Percentiles rank a stretch among this genome's conserved stretches.
phyloP scores from a whole-genome alignment of 2,113 vertebrate species.

The Myotis yumanensis region DNA sequence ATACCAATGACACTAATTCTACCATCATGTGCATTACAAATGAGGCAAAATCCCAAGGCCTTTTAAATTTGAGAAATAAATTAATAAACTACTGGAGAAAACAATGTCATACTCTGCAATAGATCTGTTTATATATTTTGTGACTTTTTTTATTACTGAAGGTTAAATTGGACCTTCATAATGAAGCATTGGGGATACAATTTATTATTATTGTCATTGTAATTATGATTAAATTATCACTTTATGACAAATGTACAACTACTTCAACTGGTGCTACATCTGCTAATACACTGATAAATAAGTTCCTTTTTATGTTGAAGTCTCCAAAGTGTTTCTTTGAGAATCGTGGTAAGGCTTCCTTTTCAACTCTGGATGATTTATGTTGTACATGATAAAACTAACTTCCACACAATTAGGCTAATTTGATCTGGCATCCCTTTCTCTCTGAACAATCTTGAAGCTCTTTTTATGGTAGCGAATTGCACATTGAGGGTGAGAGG shows the following conservation, averaged over 20 bases:
- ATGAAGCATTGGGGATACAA: not conserved
- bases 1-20: not conserved
- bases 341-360: conserved; percentile 18
- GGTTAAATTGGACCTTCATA: not conserved
- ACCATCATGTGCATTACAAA: not conserved
- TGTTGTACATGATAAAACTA: conserved; percentile 32
- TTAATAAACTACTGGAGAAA: not conserved
- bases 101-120: not conserved
- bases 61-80: not conserved
- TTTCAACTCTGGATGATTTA: conserved; percentile 35
- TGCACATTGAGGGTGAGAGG: conserved; percentile 55
- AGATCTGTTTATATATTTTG: not conserved
- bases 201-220: not conserved
- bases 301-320: not conserved
- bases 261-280: not conserved
- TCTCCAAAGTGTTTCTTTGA: not conserved
- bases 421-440: conserved; percentile 58
- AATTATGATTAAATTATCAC: not conserved
- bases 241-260: not conserved
- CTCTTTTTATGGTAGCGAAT: conserved; percentile 60
- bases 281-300: not conserved
- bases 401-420: conserved; percentile 32
- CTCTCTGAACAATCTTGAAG: conserved; percentile 56
- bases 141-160: not conserved
- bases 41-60: not conserved